Evolutionary conservation across 2,888 invertebrate genomes (phyloP), one percentile per base, ranked within the genome.

Genomic region (Thera britannica): DNA sequence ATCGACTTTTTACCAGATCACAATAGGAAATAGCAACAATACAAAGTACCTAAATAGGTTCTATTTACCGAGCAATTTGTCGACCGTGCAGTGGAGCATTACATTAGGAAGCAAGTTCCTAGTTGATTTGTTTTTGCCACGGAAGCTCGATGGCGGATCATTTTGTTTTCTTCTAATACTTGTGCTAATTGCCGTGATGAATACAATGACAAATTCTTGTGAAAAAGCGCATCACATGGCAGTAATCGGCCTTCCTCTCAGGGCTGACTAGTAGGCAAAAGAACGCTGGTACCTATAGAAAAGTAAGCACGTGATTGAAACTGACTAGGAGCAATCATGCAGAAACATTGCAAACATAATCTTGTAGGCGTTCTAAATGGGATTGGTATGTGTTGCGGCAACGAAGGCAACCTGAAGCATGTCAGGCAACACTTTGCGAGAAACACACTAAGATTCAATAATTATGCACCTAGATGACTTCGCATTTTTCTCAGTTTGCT

Each of bases 71-170:
- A 54, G 41, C 56, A 63, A 66, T 66, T 65, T 66, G 6, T 11
- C 38, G 60, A 2, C 41, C 58, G 35, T 34, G 58, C 62, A n/a
- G 57, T 70, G 58, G 62, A 69, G 66, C 67, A 67, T 38, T 61
- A 72, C 49, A 62, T 57, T 23, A 68, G 68, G 65, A 71, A 70
- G 46, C 55, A 46, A 62, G 58, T 74, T 72, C 70, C 71, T 70
- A 9, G 67, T 62, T 46, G 58, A 41, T 64, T 48, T 38, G 51
- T 70, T 71, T 71, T 73, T 73, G 57, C n/a, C 1, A 11, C 67
- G 59, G 63, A 63, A 63, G 36, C 36, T 12, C 35, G 55, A 41
- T 44, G 36, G 36, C 38, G 61, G 8, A 51, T 35, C 8, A 44
- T 1, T 64, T 49, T 52, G 34, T 52, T 34, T 51, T 46, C 7